Evolutionary conservation across 2,797 vertebrate genomes (phyloP), one percentile per base, ranked within the genome.

Genomic region (Tragopan temminckii): DNA sequence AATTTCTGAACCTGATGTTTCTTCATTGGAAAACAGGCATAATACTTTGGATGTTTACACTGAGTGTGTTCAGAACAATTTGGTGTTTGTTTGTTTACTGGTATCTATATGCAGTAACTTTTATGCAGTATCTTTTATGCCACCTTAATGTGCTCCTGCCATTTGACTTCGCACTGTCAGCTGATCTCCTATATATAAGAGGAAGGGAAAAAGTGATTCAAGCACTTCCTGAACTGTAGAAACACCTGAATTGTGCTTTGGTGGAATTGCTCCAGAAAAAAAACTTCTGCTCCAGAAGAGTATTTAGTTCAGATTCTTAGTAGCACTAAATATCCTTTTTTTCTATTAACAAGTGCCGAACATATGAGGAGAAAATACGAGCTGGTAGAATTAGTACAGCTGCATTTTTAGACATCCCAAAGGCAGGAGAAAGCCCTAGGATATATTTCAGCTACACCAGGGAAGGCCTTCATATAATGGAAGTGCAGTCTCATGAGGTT

Each of bases 131-230:
- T 66, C 55, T 67, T 80, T 19, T 61, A 42, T 82, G 42, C 24
- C 48, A 43, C 71, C 21, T 50, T 62, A 42, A 46, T 55, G 90
- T 78, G 27, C n/a, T 81, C 63, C 63, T 62, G 59, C 46, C 29
- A 18, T 48, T 87, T 84, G 53, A 83, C n/a, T 88, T 89, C 9
- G 20, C 13, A 8, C 27, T 18, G 50, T 45, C 80, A 87, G 55
- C 23, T 0, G 0, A 83, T 48, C 74, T 25, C 52, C 74, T 88
- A 63, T 46, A 59, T 53, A 3, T 9, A 42, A 77, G 74, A 83
- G 92, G 95, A 93, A 94, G 40, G 80, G 89, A 16, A 83, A 95
- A 94, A 84, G 63, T 33, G 77, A 94, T 59, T 80, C 48, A 31
- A 61, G 66, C 33, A 52, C 68, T 96, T 97, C 70, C 81, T 86